Conservation (phyloP, 1,140 invertebrate genomes). For the Pissodes strobi region DNA sequence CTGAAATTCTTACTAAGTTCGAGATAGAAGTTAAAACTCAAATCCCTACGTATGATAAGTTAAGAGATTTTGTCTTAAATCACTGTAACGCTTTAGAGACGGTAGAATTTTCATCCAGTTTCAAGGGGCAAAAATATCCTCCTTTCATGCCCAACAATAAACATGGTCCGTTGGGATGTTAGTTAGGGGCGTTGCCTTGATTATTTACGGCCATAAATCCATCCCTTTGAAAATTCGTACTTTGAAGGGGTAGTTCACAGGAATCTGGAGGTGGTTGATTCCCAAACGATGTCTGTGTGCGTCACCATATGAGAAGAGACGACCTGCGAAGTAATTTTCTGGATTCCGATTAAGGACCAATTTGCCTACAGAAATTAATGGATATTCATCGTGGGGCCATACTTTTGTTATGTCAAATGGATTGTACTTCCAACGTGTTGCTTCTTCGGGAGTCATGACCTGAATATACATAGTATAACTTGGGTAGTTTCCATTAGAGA, state of each 20-base stretch:
- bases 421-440: constrained; percentile 70
- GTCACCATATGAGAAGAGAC: constrained; percentile 86
- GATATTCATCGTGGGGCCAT: constrained; percentile 81
- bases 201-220: constrained; percentile 67
- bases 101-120: too few species aligned
- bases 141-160: too few species aligned
- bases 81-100: too few species aligned
- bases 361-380: constrained; percentile 83
- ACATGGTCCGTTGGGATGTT: constrained; percentile 91
- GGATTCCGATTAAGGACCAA: constrained; percentile 82
- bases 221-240: constrained; percentile 80
- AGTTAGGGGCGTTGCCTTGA: constrained; percentile 79
- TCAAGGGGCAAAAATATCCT: too few species aligned
- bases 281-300: constrained; percentile 87
- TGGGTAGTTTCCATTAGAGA: constrained; percentile 74
- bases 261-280: constrained; percentile 84
- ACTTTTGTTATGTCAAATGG: constrained; percentile 86
- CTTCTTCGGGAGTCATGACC: constrained; percentile 70
- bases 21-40: too few species aligned
- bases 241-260: constrained; percentile 84
- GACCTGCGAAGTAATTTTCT: constrained; percentile 73
- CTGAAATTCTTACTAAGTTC: too few species aligned
- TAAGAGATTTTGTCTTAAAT: too few species aligned
- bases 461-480: constrained; percentile 67
- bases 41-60: too few species aligned